Percentiles rank a stretch among this genome's conserved stretches.
phyloP scores from a whole-genome alignment of 2,797 vertebrate species.

The Esox masquinongy region DNA sequence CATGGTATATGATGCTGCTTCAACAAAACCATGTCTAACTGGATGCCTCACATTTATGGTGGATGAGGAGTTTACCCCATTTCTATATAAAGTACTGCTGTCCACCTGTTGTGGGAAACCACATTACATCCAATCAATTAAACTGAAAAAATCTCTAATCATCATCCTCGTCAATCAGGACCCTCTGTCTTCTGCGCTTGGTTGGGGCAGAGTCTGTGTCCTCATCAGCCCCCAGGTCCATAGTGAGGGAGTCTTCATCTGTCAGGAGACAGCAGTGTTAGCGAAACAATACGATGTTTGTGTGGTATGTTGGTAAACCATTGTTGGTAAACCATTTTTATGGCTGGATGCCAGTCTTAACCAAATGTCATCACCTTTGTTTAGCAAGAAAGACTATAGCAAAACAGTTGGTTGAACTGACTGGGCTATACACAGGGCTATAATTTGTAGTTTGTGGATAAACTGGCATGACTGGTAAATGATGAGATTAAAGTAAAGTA shows the following conservation, averaged over 20 bases:
- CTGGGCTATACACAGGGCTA: background rate
- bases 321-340: background rate
- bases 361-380: background rate
- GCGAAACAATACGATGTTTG: background rate
- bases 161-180: conserved; percentile 76
- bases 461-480: background rate
- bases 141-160: conserved; percentile 55
- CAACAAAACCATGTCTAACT: background rate
- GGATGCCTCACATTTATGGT: background rate
- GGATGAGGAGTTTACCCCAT: conserved; percentile 35
- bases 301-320: background rate
- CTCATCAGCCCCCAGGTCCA: conserved; percentile 27
- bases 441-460: background rate
- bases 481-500: background rate
- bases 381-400: background rate
- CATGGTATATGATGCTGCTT: background rate
- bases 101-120: background rate
- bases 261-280: background rate
- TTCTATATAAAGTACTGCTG: conserved; percentile 13
- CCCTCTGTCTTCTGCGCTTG: conserved; percentile 68
- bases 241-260: conserved; percentile 29
- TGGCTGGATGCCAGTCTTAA: background rate
- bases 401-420: background rate
- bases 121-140: background rate
- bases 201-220: conserved; percentile 54